Conservation (phyloP, 2,797 vertebrate species). For the Microcaecilia unicolor region DNA sequence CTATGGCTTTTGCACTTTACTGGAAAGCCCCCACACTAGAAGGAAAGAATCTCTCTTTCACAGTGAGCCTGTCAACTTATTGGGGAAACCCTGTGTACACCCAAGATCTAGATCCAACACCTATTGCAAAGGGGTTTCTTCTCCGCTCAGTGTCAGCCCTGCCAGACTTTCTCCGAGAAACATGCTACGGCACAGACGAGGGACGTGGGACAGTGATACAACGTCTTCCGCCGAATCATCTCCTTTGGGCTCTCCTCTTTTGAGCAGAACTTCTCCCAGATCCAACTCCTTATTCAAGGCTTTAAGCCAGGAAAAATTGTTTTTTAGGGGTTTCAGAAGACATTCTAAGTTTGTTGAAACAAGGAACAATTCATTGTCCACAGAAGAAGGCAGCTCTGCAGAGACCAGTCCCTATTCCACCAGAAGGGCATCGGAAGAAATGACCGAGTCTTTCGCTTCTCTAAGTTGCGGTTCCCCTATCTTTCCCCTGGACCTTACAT, state of each 20-base stretch:
- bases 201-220: conserved; percentile 68
- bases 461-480: conserved; percentile 51
- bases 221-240: conserved; percentile 74
- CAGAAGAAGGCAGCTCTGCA: conserved; percentile 81
- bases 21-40: conserved; percentile 87
- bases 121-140: conserved; percentile 36
- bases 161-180: conserved; percentile 46
- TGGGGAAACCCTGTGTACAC: conserved; percentile 53
- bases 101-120: conserved; percentile 58
- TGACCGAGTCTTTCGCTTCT: conserved; percentile 37
- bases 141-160: conserved; percentile 48
- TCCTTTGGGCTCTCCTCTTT: conserved; percentile 61
- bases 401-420: conserved; percentile 77
- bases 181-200: conserved; percentile 45
- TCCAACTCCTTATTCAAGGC: conserved; percentile 58
- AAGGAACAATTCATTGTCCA: conserved; percentile 77
- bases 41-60: conserved; percentile 88
- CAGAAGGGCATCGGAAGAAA: conserved; percentile 64
- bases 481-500: conserved; percentile 58
- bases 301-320: conserved; percentile 65
- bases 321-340: conserved; percentile 51
- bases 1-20: conserved; percentile 86
- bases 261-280: conserved; percentile 54
- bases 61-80: conserved; percentile 39
- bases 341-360: conserved; percentile 45